These are phyloP conservation scores for Crenichthys baileyi DNA, from an alignment of 2,797 vertebrate species.

Conservation along the genomic window DNA sequence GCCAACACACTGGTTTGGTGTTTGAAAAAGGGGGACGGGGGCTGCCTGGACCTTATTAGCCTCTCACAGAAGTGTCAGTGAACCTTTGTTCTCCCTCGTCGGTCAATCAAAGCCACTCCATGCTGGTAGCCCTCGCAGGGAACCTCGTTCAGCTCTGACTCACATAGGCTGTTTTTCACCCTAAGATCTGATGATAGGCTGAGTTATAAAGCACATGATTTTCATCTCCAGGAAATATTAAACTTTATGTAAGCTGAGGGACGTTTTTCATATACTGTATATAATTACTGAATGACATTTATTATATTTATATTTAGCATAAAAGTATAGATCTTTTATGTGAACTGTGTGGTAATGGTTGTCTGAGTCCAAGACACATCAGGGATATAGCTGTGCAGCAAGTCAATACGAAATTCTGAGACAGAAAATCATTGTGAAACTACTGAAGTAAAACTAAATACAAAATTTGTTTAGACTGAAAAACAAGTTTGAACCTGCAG, in stretches of 20 bases:
- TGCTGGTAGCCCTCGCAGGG: conserved; percentile 24
- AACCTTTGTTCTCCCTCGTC: conserved; percentile 43
- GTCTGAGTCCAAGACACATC: background rate
- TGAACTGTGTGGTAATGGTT: conserved; percentile 3
- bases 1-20: conserved; percentile 58
- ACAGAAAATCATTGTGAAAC: conserved; percentile 15
- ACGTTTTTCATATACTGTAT: background rate
- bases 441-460: background rate
- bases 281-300: conserved; percentile 1
- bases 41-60: conserved; percentile 44
- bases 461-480: background rate
- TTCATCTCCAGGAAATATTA: conserved; percentile 3
- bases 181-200: background rate
- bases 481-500: background rate
- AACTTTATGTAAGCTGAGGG: background rate
- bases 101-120: conserved; percentile 53
- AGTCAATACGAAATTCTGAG: conserved; percentile 3
- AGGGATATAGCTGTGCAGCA: background rate
- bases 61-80: conserved; percentile 39
- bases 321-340: conserved; percentile 4
- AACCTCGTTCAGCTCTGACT: conserved; percentile 31
- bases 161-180: conserved; percentile 20
- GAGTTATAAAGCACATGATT: background rate
- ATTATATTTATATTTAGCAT: conserved; percentile 3
- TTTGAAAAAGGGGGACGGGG: conserved; percentile 41